Conservation (phyloP, 1,140 invertebrate genomes). For the Trichomalopsis sarcophagae region DNA sequence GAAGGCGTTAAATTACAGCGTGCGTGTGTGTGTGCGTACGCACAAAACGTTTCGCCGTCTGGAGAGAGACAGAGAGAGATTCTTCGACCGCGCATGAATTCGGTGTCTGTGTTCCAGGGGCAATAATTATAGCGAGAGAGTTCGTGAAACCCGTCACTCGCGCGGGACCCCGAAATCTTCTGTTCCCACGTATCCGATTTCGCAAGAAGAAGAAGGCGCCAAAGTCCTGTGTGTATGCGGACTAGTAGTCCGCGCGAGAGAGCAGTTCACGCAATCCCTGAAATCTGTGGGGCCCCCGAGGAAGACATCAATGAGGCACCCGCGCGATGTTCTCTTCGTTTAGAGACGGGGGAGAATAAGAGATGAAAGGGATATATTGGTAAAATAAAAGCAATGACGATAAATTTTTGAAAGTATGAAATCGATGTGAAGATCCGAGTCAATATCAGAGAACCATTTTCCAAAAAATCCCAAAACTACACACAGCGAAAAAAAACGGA, state of each 20-base stretch:
- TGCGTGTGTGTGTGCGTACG: neutral
- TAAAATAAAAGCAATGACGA: too few relatives aligned
- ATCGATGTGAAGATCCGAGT: neutral
- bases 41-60: neutral
- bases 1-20: slow-evolving; percentile 39
- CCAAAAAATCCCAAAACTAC: neutral
- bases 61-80: neutral
- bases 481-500: neutral
- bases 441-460: neutral
- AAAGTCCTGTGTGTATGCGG: neutral
- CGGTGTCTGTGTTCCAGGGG: neutral
- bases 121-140: slow-evolving; percentile 33
- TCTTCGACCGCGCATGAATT: neutral
- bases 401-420: neutral
- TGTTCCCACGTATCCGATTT: slow-evolving; percentile 47
- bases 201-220: slow-evolving; percentile 42
- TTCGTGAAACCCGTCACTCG: slow-evolving; percentile 19
- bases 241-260: neutral
- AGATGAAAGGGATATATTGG: neutral
- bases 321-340: neutral
- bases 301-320: slow-evolving; percentile 16
- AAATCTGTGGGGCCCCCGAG: neutral
- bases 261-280: slow-evolving; percentile 22
- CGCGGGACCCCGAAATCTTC: slow-evolving; percentile 1
- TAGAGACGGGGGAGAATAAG: slow-evolving; percentile 13